These are phyloP conservation scores for Myoxocephalus aenaeus DNA, from an alignment of 2,797 vertebrate genomes.

Conservation along the genomic window DNA sequence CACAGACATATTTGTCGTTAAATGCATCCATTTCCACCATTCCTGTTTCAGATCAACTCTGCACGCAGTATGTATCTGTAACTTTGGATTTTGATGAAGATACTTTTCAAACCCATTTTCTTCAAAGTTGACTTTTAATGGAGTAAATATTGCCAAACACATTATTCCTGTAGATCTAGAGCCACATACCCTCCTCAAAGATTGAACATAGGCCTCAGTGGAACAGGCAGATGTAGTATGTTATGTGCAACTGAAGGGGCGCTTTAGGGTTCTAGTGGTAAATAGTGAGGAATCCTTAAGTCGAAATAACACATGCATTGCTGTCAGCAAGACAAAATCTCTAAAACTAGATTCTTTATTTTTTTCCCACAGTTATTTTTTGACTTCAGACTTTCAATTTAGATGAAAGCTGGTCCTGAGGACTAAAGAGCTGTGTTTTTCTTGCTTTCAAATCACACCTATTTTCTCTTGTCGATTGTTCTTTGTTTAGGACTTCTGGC, in stretches of 20 bases:
- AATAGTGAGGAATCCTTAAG: neutral
- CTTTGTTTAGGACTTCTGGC: conserved; percentile 85
- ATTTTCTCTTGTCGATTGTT: conserved; percentile 37
- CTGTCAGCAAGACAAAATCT: neutral
- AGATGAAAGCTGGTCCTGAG: neutral
- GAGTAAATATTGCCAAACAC: neutral
- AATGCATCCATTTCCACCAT: no score
- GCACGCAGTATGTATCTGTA: no score
- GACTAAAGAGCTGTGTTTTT: neutral
- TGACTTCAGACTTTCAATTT: neutral
- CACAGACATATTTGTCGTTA: no score
- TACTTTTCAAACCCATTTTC: neutral
- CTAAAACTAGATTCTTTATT: neutral
- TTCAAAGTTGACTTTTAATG: neutral
- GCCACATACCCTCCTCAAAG: no score
- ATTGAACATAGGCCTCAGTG: no score
- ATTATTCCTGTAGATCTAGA: conserved; percentile 1
- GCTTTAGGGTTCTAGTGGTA: neutral
- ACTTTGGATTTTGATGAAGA: no score
- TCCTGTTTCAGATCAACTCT: no score
- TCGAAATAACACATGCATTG: neutral
- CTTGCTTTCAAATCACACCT: conserved; percentile 24
- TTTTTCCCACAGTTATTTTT: neutral
- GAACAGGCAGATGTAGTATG: neutral
- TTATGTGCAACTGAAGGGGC: neutral